phyloP scores from a whole-genome alignment of 1,140 invertebrate species.

The Plectrocnemia conspersa region DNA sequence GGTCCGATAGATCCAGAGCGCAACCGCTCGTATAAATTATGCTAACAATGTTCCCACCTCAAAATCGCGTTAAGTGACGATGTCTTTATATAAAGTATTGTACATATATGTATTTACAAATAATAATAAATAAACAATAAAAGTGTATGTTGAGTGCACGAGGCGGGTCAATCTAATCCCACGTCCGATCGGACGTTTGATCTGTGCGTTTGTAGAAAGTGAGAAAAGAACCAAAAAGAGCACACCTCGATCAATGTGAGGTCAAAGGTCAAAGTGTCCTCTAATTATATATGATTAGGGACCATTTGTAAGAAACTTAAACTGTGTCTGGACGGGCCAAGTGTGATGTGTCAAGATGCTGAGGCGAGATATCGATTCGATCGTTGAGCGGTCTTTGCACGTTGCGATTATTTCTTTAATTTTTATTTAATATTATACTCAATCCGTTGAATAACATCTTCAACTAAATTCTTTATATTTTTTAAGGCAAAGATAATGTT shows the following conservation, averaged over 20 bases:
- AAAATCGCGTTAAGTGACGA: not conserved
- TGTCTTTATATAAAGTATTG: not conserved
- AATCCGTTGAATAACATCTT: too few species aligned
- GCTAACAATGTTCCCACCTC: not conserved
- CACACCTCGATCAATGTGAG: not conserved
- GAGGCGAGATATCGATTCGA: too few species aligned
- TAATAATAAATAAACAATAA: not conserved
- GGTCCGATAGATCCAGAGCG: constrained; percentile 2
- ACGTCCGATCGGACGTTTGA: constrained; percentile 1
- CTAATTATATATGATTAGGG: constrained; percentile 11
- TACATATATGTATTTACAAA: not conserved
- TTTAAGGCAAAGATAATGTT: too few species aligned
- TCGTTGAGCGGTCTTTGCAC: too few species aligned
- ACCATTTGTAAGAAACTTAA: constrained; percentile 4
- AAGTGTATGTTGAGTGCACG: not conserved
- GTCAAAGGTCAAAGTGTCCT: constrained; percentile 2
- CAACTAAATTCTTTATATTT: too few species aligned
- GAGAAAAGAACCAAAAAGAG: constrained; percentile 1
- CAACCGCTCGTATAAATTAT: constrained; percentile 9
- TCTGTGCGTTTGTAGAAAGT: not conserved
- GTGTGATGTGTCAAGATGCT: not conserved
- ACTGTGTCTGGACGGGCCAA: not conserved
- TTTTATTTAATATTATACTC: too few species aligned
- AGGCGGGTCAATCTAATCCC: not conserved
- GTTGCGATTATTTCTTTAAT: too few species aligned